Base-by-base conservation (phyloP, 2,113 vertebrate genomes). In the Semnornis frantzii region DNA sequence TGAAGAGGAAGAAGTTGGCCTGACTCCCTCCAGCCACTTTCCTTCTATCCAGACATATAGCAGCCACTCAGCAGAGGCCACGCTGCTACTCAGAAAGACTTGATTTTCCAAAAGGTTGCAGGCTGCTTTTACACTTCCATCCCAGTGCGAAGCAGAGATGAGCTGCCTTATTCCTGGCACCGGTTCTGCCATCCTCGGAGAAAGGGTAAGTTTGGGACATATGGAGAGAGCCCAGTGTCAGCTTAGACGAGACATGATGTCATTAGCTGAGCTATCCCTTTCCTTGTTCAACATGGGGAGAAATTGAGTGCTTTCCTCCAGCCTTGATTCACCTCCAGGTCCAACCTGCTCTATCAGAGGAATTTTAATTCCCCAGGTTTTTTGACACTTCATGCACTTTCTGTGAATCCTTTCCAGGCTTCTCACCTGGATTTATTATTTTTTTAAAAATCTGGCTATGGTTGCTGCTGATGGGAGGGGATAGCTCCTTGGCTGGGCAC, bases 401-500 rank as follows among this genome's bases (percentile, higher is more conserved):
- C 57, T 85, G 82, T 95, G 85, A 95, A 93, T 94, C 33, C 74
- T 94, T 74, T 96, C 65, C 82, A 91, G 85, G 82, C 28, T 71
- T 89, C 72, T 90, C 64, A 93, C 55, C 63, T 85, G 82, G 39
- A 76, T 30, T 70, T 42, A 37, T 33, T 55, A 48, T 46, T 23
- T 58, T 73, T 60, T 58, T 64, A 62, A 48, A 5, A 1, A 91
- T 87, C 71, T 85, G 89, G 42, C 82, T 80, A 17, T 37, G 39
- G 48, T 60, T 90, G 52, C 87, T 82, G 69, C n/a, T 91, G 64
- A 59, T 71, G 87, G 57, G 85, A 95, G 92, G 82, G 82, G 57
- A 91, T 89, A 42, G 46, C 85, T 85, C 82, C 33, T 94, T 94
- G 92, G 79, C 87, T 91, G 90, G 92, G 96, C 65, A 93, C 62